Percentiles rank a stretch among this genome's conserved stretches.
Evolutionary conservation across 2,888 invertebrate genomes (phyloP).

Genomic region (Ernsta delagoae): DNA sequence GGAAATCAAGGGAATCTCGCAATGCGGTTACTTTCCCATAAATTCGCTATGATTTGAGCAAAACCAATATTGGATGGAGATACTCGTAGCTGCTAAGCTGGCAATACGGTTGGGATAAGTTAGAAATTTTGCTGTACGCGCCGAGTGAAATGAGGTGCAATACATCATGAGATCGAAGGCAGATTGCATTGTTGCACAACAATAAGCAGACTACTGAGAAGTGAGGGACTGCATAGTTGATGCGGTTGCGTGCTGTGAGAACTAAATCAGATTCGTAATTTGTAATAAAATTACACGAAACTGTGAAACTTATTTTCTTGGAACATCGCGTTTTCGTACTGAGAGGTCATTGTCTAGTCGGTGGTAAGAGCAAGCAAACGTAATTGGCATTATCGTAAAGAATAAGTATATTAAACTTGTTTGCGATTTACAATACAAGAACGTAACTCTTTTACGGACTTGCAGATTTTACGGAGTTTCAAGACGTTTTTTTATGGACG

Average conservation of each 20-base stretch:
- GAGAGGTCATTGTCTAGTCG: background rate
- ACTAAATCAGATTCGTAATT: constrained; percentile 74
- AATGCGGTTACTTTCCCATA: constrained; percentile 78
- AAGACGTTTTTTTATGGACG: background rate
- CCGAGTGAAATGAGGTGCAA: constrained; percentile 76
- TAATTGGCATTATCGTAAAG: background rate
- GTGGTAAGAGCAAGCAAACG: background rate
- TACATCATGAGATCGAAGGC: constrained; percentile 69
- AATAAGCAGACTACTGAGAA: constrained; percentile 68
- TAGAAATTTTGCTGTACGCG: constrained; percentile 56
- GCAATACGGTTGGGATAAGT: constrained; percentile 60
- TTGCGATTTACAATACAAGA: background rate
- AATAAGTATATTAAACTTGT: background rate
- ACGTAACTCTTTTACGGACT: too few species aligned
- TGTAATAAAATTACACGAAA: constrained; percentile 59
- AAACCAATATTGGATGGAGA: constrained; percentile 78
- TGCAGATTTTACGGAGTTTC: too few species aligned
- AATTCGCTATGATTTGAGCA: constrained; percentile 72
- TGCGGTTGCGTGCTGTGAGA: constrained; percentile 77
- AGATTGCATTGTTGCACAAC: constrained; percentile 78
- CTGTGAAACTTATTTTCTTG: constrained; percentile 38
- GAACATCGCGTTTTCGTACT: constrained; percentile 24
- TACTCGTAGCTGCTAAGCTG: constrained; percentile 59
- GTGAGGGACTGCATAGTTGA: constrained; percentile 64
- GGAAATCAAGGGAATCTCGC: constrained; percentile 75